Evolutionary conservation across 2,888 invertebrate genomes (phyloP).

Genomic region (Smittia sp.): DNA sequence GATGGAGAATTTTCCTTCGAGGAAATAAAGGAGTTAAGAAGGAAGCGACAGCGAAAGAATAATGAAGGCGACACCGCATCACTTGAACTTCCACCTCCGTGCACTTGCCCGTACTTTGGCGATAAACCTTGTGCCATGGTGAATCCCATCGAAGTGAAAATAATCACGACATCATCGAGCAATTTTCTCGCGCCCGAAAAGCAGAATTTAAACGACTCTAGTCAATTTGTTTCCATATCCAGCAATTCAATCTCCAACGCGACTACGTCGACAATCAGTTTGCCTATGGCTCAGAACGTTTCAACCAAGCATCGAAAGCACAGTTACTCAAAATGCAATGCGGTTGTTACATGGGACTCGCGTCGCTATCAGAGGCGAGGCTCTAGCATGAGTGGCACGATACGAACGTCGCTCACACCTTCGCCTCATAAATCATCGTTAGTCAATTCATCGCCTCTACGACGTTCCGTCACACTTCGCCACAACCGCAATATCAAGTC

Average conservation of each 20-base stretch:
- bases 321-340: constrained; percentile 54
- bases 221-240: constrained; percentile 27
- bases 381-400: constrained; percentile 68
- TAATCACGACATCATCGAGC: constrained; percentile 49
- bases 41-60: neutral
- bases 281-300: constrained; percentile 54
- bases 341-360: constrained; percentile 71
- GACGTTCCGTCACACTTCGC: constrained; percentile 62
- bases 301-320: constrained; percentile 51
- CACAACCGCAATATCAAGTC: constrained; percentile 52
- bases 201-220: constrained; percentile 21
- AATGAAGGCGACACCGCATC: constrained; percentile 48
- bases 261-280: constrained; percentile 51
- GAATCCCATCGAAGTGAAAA: constrained; percentile 57
- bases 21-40: constrained; percentile 30
- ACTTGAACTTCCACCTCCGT: constrained; percentile 68
- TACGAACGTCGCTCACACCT: constrained; percentile 60
- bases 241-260: constrained; percentile 1
- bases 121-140: constrained; percentile 61
- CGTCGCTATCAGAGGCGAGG: constrained; percentile 64
- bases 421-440: constrained; percentile 54
- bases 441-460: constrained; percentile 55
- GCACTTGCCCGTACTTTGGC: constrained; percentile 79
- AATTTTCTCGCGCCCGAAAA: constrained; percentile 34
- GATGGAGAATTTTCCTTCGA: constrained; percentile 6